phyloP scores from a whole-genome alignment of 1,140 invertebrate genomes.

The Choristoneura fumiferana region DNA sequence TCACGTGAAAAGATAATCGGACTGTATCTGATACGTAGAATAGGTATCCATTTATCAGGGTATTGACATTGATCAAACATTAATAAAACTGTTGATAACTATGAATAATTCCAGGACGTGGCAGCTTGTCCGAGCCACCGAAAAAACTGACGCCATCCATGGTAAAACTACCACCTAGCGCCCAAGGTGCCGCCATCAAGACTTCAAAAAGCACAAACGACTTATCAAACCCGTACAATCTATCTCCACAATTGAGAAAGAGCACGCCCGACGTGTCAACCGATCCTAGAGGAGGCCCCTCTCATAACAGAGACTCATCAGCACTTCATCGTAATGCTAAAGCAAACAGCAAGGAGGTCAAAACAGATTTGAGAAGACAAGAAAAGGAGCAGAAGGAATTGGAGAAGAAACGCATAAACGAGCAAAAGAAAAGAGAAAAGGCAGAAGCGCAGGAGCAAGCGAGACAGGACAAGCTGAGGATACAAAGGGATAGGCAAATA shows the following conservation, averaged over 20 bases:
- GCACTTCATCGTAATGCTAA: slow-evolving; percentile 11
- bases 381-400: slow-evolving; percentile 50
- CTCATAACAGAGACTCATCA: slow-evolving; percentile 13
- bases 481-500: slow-evolving; percentile 41
- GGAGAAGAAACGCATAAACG: slow-evolving; percentile 43
- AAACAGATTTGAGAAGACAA: slow-evolving; percentile 38
- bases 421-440: slow-evolving; percentile 54
- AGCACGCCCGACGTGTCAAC: slow-evolving; percentile 38
- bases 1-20: background rate
- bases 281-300: slow-evolving; percentile 27
- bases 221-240: slow-evolving; percentile 28
- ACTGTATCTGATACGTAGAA: background rate
- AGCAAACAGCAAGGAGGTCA: background rate
- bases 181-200: slow-evolving; percentile 23
- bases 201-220: slow-evolving; percentile 52
- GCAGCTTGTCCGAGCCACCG: slow-evolving; percentile 27
- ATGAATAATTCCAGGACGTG: slow-evolving; percentile 37
- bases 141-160: slow-evolving; percentile 44
- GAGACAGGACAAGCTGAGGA: slow-evolving; percentile 51
- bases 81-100: background rate
- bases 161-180: slow-evolving; percentile 38
- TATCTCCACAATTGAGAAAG: slow-evolving; percentile 25
- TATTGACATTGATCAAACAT: background rate
- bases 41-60: background rate
- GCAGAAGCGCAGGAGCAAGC: slow-evolving; percentile 40